A percentile compares a stretch with the other conserved stretches of the same genome.
Evolutionary conservation across 2,888 invertebrate genomes (phyloP).

Genomic region (Ametastegia equiseti): DNA sequence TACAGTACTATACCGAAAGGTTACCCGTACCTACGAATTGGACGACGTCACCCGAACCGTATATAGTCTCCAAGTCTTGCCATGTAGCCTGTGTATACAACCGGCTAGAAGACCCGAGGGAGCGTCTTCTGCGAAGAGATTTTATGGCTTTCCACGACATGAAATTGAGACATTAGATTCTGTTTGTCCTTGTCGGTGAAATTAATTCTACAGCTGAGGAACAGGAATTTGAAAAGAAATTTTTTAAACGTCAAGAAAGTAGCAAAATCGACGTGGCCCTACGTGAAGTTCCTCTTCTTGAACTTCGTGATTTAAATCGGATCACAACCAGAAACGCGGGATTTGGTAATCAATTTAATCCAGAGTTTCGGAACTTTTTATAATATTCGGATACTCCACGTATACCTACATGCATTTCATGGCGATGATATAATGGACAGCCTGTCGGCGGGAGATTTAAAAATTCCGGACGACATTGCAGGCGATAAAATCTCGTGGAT

Average conservation of each 20-base stretch:
- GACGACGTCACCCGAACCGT: neutral
- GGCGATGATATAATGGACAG: too few relatives aligned
- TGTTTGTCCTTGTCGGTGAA: too few relatives aligned
- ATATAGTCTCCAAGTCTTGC: neutral
- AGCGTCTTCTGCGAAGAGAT: neutral
- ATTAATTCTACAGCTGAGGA: neutral
- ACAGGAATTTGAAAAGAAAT: neutral
- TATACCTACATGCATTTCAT: too few relatives aligned
- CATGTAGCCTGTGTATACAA: neutral
- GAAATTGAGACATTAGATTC: neutral
- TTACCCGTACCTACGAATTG: conserved; percentile 31
- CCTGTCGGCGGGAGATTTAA: neutral
- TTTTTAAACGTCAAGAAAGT: neutral
- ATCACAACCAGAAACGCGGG: neutral
- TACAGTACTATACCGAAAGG: neutral
- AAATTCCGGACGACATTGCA: neutral
- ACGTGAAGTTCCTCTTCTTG: neutral
- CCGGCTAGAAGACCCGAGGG: neutral
- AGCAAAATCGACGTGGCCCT: neutral
- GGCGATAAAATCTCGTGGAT: neutral
- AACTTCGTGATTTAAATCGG: neutral
- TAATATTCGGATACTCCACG: neutral
- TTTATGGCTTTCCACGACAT: neutral
- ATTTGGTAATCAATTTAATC: neutral
- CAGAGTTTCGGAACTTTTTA: too few relatives aligned